Base-by-base conservation (phyloP, 2,113 vertebrate species). In the Pavo muticus region DNA sequence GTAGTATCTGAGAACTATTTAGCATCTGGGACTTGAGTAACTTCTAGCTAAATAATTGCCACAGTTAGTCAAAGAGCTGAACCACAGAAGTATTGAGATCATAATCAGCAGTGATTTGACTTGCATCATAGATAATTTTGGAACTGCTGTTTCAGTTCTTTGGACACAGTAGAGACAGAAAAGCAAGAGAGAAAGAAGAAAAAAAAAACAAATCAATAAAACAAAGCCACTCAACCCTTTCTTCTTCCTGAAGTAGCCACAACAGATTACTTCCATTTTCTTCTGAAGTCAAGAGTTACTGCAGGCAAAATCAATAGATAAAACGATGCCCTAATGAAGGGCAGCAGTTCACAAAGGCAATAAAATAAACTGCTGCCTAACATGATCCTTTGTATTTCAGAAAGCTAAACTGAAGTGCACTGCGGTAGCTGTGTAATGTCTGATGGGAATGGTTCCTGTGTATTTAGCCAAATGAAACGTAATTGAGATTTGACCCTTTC, bases 41-140 rank as follows among this genome's bases (percentile, higher is more conserved):
- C 12, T 94, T 93, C 89, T 59, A 96, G 84, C 60, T 71, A 94
- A 96, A 50, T 91, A 91, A 94, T 87, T 83, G 82, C 74, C 68
- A 87, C 1, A 10, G 77, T 80, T 78, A 90, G 85, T 91, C 87
- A 79, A 85, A 95, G 71, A 83, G 64, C 64, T 94, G 84, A 92
- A 92, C 70, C 91, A 73, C 87, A 94, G 75, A 94, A 85, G 84
- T 79, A 91, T 79, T 79, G 68, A 94, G 91, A 94, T 90, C 71
- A 85, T 83, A 94, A 93, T 85, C 91, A 92, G 67, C 50, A 91
- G 67, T 67, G 78, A 96, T 89, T 87, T 85, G n/a, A 91, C 45
- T 92, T 92, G 87, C 93, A 89, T 87, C 56, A 70, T 5, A 93
- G 93, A 87, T 92, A 59, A 90, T 1, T 67, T 84, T 39, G 24